phyloP scores from a whole-genome alignment of 2,888 invertebrate genomes.

The Philereme vetulata region DNA sequence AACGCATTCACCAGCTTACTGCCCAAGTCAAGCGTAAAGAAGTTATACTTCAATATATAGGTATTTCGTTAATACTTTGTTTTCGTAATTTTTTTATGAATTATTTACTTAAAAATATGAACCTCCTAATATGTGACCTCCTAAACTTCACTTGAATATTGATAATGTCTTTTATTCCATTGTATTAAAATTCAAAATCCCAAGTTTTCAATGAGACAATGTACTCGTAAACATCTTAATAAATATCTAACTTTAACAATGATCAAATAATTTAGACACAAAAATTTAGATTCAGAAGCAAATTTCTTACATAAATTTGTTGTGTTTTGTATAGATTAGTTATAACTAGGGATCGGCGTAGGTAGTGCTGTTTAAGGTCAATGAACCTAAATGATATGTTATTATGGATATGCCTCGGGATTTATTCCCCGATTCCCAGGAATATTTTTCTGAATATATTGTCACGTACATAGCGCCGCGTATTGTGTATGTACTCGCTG shows the following conservation, averaged over 20 bases:
- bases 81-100: background rate
- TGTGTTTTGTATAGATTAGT: slow-evolving; percentile 20
- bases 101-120: slow-evolving; percentile 6
- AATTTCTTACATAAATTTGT: slow-evolving; percentile 15
- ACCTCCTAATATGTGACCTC: slow-evolving; percentile 12
- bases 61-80: background rate
- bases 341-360: too few relatives aligned
- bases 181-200: slow-evolving; percentile 25
- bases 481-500: too few relatives aligned
- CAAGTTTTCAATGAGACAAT: slow-evolving; percentile 20
- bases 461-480: too few relatives aligned
- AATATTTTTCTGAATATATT: too few relatives aligned
- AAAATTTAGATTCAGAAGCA: slow-evolving; percentile 13
- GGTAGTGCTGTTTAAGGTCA: too few relatives aligned
- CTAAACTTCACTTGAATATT: slow-evolving; percentile 6
- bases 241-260: slow-evolving; percentile 38
- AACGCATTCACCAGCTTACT: too few relatives aligned
- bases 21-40: too few relatives aligned
- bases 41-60: too few relatives aligned
- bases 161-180: slow-evolving; percentile 24
- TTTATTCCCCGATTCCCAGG: too few relatives aligned
- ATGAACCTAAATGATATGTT: too few relatives aligned
- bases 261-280: slow-evolving; percentile 36
- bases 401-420: too few relatives aligned
- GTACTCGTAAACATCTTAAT: slow-evolving; percentile 30